Evolutionary conservation across 2,888 invertebrate genomes (phyloP).

Genomic region (Sceliomorpha sp.): DNA sequence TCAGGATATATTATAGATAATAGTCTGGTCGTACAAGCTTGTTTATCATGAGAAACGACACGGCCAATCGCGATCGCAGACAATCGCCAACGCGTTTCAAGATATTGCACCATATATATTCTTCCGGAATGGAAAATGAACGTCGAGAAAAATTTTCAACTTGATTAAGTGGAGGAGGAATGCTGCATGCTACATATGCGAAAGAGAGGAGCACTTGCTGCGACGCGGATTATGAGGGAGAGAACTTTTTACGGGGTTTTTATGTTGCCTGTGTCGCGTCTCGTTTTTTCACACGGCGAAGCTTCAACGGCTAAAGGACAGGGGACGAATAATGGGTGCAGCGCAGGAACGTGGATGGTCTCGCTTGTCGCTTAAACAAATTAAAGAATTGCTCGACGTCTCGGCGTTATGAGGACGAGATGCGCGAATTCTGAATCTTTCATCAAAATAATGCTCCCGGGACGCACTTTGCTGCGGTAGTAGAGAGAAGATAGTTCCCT

Average conservation of each 20-base stretch:
- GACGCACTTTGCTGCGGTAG: constrained; percentile 51
- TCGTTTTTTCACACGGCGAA: constrained; percentile 43
- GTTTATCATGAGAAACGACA: too few relatives aligned
- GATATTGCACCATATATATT: too few relatives aligned
- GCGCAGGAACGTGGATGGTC: constrained; percentile 54
- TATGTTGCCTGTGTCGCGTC: constrained; percentile 70
- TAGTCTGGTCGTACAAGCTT: too few relatives aligned
- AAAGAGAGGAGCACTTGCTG: constrained; percentile 39
- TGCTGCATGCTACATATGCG: constrained; percentile 23
- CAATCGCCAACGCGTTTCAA: too few relatives aligned
- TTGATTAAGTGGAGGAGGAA: constrained; percentile 24
- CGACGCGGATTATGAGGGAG: constrained; percentile 70
- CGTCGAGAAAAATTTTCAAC: neutral
- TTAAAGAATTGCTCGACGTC: constrained; percentile 75
- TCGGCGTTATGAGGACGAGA: constrained; percentile 68
- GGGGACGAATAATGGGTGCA: constrained; percentile 51
- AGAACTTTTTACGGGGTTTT: constrained; percentile 77
- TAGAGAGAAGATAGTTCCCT: constrained; percentile 34
- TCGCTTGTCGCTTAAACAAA: constrained; percentile 76
- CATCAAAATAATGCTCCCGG: constrained; percentile 64
- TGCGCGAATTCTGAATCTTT: constrained; percentile 69
- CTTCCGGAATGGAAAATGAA: neutral
- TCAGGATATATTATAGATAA: too few relatives aligned
- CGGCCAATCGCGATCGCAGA: too few relatives aligned
- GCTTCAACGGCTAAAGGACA: constrained; percentile 35